Base-by-base conservation (phyloP, 1,140 invertebrate species). In the Drepana arcuata region DNA sequence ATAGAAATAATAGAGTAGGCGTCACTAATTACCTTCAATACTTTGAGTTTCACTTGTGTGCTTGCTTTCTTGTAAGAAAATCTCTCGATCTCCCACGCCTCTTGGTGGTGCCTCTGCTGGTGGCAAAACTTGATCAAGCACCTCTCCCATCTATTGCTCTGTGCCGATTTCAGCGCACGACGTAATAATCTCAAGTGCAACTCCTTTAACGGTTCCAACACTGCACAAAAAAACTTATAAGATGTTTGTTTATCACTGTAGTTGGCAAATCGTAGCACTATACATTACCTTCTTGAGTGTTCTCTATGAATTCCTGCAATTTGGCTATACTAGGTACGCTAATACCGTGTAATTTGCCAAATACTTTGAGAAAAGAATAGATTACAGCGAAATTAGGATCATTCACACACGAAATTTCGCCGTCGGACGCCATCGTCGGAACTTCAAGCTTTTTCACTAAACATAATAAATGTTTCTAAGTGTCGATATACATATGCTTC, bases 331-430 rank as follows among this genome's bases (percentile, higher is more conserved):
- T 90, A 48, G 92, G 90, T 64, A 89, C 85, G 31, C 87, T 84
- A 47, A 97, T 83, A 39, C 92, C 92, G 69, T 94, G 91, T 72
- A 88, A 83, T 78, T 90, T 88, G 21, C 93, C 92, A 74, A 96
- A 97, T 84, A 93, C 91, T 75, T 95, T 91, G 33, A 96, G 85
- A 86, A 97, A 97, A 41, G 93, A 94, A 86, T 95, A 97, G 82
- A 97, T 95, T 77, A 96, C 91, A 61, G 95, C 95, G 84, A 96
- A 97, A 90, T 97, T 95, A 70, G 95, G 94, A 89, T 97, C 94
- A 88, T 90, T 92, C 85, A 92, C 89, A 89, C 93, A 96, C 70
- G 90, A 91, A 86, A 88, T 88, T 88, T 92, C 91, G 83, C 87
- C 88, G 86, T 92, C 91, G 75, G 90, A 89, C 91, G 91, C 91